These are phyloP conservation scores for Petromus typicus DNA, from an alignment of 2,113 vertebrate genomes.

Conservation along the genomic window DNA sequence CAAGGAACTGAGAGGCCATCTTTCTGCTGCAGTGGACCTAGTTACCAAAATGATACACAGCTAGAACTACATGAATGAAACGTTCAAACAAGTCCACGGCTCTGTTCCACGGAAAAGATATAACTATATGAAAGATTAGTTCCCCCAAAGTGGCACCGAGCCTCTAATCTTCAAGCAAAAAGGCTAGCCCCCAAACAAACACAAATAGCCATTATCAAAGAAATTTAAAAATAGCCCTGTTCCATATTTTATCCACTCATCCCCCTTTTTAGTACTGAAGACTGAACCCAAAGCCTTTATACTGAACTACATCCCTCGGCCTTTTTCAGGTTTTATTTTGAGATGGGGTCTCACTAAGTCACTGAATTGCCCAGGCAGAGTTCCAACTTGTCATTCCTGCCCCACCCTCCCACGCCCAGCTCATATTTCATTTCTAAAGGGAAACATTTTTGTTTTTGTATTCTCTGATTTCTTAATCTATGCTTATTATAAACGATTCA, in stretches of 20 bases:
- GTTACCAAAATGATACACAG: neutral
- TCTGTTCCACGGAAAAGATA: neutral
- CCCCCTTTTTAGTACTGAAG: neutral
- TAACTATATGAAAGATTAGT: neutral
- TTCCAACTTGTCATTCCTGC: neutral
- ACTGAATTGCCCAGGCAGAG: neutral
- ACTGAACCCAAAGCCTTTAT: neutral
- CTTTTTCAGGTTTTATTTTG: neutral
- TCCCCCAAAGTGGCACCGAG: neutral
- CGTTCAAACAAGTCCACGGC: neutral
- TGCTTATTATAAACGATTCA: neutral
- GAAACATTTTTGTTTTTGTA: slow-evolving; percentile 25
- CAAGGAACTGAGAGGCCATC: neutral
- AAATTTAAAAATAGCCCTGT: neutral
- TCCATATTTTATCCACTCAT: neutral
- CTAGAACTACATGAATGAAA: neutral
- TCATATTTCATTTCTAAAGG: slow-evolving; percentile 28
- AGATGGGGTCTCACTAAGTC: neutral
- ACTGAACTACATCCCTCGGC: neutral
- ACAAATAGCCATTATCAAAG: neutral
- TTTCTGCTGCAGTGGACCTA: neutral
- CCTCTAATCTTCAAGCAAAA: neutral
- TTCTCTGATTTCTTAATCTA: slow-evolving; percentile 6
- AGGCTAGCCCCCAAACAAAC: neutral
- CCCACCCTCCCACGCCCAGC: neutral